Evolutionary conservation across 2,888 invertebrate genomes (phyloP).

Genomic region (Ochropleura plecta): DNA sequence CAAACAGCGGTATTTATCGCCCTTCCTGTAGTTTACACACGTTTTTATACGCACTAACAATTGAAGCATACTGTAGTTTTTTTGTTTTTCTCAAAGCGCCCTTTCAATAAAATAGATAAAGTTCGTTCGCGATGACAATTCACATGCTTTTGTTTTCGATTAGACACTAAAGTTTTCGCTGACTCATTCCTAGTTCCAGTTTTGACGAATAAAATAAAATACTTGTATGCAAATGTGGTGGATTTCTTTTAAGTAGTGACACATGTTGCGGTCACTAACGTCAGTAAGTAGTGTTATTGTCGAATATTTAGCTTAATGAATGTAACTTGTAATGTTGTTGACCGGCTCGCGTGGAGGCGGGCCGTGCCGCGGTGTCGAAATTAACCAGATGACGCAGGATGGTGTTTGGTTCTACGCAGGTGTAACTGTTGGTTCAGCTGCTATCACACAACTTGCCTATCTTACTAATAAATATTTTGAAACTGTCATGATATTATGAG

Average conservation of each 20-base stretch:
- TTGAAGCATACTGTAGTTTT: conserved; percentile 9
- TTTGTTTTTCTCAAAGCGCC: conserved; percentile 36
- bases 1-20: conserved; percentile 42
- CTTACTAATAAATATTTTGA: conserved; percentile 63
- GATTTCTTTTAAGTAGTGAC: conserved; percentile 51
- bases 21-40: conserved; percentile 38
- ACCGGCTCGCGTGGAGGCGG: conserved; percentile 59
- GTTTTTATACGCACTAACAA: conserved; percentile 26
- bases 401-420: conserved; percentile 75
- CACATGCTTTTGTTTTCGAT: conserved; percentile 18
- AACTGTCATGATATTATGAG: conserved; percentile 71
- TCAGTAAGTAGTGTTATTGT: conserved; percentile 37
- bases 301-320: conserved; percentile 75
- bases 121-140: background rate
- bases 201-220: conserved; percentile 20
- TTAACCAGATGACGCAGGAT: conserved; percentile 84
- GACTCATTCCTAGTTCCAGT: conserved; percentile 26
- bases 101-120: conserved; percentile 16
- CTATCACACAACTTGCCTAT: conserved; percentile 59
- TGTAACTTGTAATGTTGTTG: conserved; percentile 70
- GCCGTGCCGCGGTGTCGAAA: conserved; percentile 76
- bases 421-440: conserved; percentile 82
- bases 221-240: conserved; percentile 28
- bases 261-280: conserved; percentile 33
- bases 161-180: conserved; percentile 15